These are phyloP conservation scores for Scaptomyza parva DNA, from an alignment of 2,888 invertebrate species.

Conservation along the genomic window DNA sequence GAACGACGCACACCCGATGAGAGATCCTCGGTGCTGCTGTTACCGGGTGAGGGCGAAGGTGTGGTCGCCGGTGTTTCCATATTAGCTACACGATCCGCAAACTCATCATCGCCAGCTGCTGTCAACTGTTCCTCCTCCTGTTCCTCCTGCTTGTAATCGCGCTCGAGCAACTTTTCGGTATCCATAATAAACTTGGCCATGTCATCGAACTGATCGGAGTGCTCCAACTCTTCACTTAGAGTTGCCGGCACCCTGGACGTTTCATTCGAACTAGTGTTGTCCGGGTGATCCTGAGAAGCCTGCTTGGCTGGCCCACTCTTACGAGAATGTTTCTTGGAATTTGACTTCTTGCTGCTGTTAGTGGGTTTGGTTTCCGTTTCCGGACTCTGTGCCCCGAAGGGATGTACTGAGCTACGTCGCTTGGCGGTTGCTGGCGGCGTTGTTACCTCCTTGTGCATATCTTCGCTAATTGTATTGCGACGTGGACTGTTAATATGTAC, in stretches of 20 bases:
- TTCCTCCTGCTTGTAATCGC: slow-evolving; percentile 80
- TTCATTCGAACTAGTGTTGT: slow-evolving; percentile 30
- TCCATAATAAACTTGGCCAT: slow-evolving; percentile 83
- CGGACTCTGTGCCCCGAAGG: slow-evolving; percentile 47
- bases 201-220: slow-evolving; percentile 80
- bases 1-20: slow-evolving; percentile 88
- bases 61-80: slow-evolving; percentile 78
- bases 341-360: slow-evolving; percentile 27
- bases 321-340: slow-evolving; percentile 16
- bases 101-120: slow-evolving; percentile 41
- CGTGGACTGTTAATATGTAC: slow-evolving; percentile 25
- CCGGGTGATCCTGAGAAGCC: slow-evolving; percentile 28
- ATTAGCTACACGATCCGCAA: slow-evolving; percentile 50
- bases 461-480: slow-evolving; percentile 42
- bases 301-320: slow-evolving; percentile 27
- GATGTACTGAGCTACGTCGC: slow-evolving; percentile 58
- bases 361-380: slow-evolving; percentile 12
- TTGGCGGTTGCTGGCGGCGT: slow-evolving; percentile 20
- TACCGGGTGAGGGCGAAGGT: slow-evolving; percentile 57
- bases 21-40: slow-evolving; percentile 39
- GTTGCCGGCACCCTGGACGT: slow-evolving; percentile 24
- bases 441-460: slow-evolving; percentile 25
- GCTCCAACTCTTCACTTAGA: slow-evolving; percentile 55
- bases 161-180: slow-evolving; percentile 82
- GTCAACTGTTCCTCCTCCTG: slow-evolving; percentile 20